phyloP scores from a whole-genome alignment of 2,888 invertebrate genomes.

The Mayetiola destructor region DNA sequence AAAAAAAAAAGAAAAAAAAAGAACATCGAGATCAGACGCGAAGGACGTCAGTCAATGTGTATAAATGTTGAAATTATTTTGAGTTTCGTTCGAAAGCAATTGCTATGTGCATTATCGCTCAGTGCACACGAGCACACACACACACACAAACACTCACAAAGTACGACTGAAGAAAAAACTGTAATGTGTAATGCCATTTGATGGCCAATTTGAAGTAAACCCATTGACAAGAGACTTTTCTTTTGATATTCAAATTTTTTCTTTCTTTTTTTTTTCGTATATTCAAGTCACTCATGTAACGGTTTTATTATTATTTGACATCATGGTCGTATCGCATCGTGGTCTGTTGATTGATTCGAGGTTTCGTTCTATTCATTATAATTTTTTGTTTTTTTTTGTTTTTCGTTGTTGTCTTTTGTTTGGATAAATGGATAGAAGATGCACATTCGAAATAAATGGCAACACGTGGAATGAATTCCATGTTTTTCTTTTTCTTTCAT shows the following conservation, averaged over 20 bases:
- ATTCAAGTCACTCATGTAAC: slow-evolving; percentile 1
- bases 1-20: background rate
- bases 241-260: slow-evolving; percentile 10
- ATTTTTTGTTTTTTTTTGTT: too few relatives aligned
- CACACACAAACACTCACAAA: background rate
- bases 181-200: slow-evolving; percentile 2
- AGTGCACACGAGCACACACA: background rate
- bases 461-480: too few relatives aligned
- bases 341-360: background rate
- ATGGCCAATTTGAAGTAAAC: slow-evolving; percentile 5
- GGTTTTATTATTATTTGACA: background rate
- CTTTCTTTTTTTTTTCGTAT: too few relatives aligned
- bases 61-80: slow-evolving; percentile 1
- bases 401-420: too few relatives aligned
- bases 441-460: too few relatives aligned
- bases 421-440: too few relatives aligned
- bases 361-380: background rate
- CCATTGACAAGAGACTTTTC: slow-evolving; percentile 1
- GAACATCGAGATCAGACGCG: background rate
- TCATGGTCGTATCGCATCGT: background rate
- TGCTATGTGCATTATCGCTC: background rate
- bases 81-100: background rate
- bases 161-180: background rate
- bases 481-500: too few relatives aligned
- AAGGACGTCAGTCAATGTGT: background rate